These are phyloP conservation scores for Chymomyza caudatula DNA, from an alignment of 2,888 invertebrate genomes.

Conservation along the genomic window DNA sequence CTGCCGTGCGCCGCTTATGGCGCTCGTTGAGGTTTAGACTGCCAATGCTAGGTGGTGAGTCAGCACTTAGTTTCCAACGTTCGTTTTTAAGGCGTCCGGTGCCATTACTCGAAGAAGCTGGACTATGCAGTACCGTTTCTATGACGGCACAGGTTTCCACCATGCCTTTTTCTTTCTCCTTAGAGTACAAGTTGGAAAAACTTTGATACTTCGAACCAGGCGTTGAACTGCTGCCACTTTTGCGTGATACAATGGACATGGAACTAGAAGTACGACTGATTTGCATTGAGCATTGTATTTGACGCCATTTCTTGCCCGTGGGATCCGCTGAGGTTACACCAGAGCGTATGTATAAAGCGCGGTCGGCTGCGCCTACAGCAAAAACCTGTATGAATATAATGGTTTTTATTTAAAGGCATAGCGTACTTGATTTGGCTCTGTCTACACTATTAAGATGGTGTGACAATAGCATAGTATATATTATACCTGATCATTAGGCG, in stretches of 20 bases:
- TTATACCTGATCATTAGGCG: slow-evolving; percentile 89
- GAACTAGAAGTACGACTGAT: slow-evolving; percentile 90
- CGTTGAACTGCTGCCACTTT: slow-evolving; percentile 77
- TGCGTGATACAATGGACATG: slow-evolving; percentile 83
- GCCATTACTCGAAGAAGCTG: slow-evolving; percentile 81
- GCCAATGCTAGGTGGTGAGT: slow-evolving; percentile 76
- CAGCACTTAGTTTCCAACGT: slow-evolving; percentile 73
- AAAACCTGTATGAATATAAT: slow-evolving; percentile 78
- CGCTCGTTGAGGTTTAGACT: slow-evolving; percentile 76
- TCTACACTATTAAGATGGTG: not conserved
- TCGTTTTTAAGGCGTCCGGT: slow-evolving; percentile 73
- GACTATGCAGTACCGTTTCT: slow-evolving; percentile 81
- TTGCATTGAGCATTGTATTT: slow-evolving; percentile 88
- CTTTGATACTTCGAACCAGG: slow-evolving; percentile 85
- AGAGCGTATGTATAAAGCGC: slow-evolving; percentile 88
- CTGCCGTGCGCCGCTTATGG: slow-evolving; percentile 70
- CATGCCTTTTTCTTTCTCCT: slow-evolving; percentile 76
- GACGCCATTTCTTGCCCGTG: slow-evolving; percentile 92
- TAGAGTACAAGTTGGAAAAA: slow-evolving; percentile 80
- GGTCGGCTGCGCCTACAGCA: slow-evolving; percentile 90
- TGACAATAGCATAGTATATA: not conserved
- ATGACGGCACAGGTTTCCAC: slow-evolving; percentile 77
- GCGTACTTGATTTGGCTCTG: too few species aligned
- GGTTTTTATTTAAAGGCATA: not conserved
- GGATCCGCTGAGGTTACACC: slow-evolving; percentile 86